Evolutionary conservation across 2,888 invertebrate genomes (phyloP), one percentile per base, ranked within the genome.

Genomic region (Sarcophaga variegata): DNA sequence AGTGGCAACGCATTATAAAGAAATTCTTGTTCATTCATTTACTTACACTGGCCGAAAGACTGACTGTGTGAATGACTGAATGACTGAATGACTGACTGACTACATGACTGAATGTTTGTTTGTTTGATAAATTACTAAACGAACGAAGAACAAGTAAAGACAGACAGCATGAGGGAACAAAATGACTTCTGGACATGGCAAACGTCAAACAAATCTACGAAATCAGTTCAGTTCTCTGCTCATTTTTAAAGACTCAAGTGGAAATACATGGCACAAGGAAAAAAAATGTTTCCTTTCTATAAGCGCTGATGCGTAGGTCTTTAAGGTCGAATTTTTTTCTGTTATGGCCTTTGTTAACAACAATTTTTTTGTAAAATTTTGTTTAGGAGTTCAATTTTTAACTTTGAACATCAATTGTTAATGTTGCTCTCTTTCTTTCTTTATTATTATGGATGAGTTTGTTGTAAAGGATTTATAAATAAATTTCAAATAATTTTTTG

Each of bases 101-200:
- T 49, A 17, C 4, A 14, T 12, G 54, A 14, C 14, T 54, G 54
- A 54, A 17, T 14, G 5, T 14, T 54, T 54, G 11, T 14, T 49
- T 49, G 54, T 37, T 64, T 64, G 64, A 11, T 25, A 25, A 27
- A 25, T 25, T 64, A 64, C 25, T 27, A 37, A 8, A 66, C n/a
- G 37, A 37, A 45, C 22, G 17, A 45, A n/a, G 8, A 27, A 66
- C 0, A 37, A 37, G 10, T 2, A 37, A 8, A 8, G 10, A 37
- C 10, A 37, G 37, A 1, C 10, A 37, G 8, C 10, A 2, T 8
- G 17, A 54, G 54, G 17, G 17, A 54, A 17, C 12, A 4, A 17
- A 54, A 54, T 54, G 37, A 66, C 27, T 66, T 11, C 10, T 20
- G 66, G 66, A 45, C 66, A 67, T 67, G 66, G 66, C 45, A 67